These are phyloP conservation scores for Procavia capensis DNA, from an alignment of 2,113 vertebrate species.

Conservation along the genomic window DNA sequence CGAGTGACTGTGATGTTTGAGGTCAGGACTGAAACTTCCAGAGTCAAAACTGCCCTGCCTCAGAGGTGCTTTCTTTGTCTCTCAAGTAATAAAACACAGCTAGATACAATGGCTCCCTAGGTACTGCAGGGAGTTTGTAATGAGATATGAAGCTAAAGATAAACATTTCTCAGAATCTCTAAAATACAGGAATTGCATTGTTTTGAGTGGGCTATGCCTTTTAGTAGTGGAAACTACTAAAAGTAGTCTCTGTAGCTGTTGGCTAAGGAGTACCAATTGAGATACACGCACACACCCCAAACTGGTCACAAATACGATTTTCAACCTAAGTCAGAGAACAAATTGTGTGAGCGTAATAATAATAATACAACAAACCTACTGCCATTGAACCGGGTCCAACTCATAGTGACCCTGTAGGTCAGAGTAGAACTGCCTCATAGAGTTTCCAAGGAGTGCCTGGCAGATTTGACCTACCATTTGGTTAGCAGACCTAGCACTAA, in stretches of 20 bases:
- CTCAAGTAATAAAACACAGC: constrained; percentile 47
- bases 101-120: neutral
- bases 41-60: neutral
- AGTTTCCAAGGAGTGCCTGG: too few species aligned
- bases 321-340: constrained; percentile 48
- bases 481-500: too few species aligned
- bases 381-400: too few species aligned
- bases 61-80: constrained; percentile 36
- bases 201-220: constrained; percentile 30
- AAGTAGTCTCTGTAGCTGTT: constrained; percentile 28
- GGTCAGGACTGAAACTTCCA: neutral
- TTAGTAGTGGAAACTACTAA: neutral
- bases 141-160: constrained; percentile 49
- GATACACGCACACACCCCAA: neutral
- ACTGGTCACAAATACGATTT: constrained; percentile 27
- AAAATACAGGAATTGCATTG: neutral
- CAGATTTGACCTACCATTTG: too few species aligned
- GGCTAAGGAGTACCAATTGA: constrained; percentile 44
- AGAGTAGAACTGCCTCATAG: too few species aligned
- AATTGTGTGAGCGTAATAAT: constrained; percentile 24
- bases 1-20: neutral
- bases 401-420: too few species aligned
- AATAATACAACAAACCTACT: too few species aligned
- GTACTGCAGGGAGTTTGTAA: constrained; percentile 1
- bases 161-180: constrained; percentile 43